phyloP scores from a whole-genome alignment of 2,797 vertebrate genomes.

The Hemibagrus guttatus region DNA sequence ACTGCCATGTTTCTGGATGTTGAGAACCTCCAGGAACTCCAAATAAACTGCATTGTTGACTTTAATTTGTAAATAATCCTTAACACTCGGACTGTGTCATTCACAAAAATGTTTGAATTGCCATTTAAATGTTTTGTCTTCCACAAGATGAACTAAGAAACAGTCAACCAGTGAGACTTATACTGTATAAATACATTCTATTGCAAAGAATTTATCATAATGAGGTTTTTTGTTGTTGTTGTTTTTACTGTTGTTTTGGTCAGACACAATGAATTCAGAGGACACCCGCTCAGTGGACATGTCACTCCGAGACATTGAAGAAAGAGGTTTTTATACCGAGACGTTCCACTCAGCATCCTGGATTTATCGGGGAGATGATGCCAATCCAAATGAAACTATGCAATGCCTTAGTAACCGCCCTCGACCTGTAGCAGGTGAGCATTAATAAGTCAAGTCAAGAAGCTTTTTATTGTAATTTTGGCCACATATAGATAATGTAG shows the following conservation, averaged over 20 bases:
- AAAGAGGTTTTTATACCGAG: slow-evolving; percentile 87
- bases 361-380: slow-evolving; percentile 86
- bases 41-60: not conserved
- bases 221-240: not conserved
- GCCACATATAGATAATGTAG: too few relatives aligned
- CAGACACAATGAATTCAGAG: slow-evolving; percentile 78
- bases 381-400: slow-evolving; percentile 67
- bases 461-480: too few relatives aligned
- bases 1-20: slow-evolving; percentile 1
- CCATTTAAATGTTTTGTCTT: not conserved
- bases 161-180: not conserved
- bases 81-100: not conserved
- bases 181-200: not conserved
- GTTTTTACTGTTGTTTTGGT: not conserved
- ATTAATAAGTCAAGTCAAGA: not conserved
- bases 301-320: slow-evolving; percentile 73
- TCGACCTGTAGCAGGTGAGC: slow-evolving; percentile 80
- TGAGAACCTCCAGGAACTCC: not conserved
- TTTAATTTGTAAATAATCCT: not conserved
- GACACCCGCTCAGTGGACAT: slow-evolving; percentile 78
- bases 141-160: not conserved
- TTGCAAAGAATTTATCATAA: not conserved
- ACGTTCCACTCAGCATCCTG: slow-evolving; percentile 90
- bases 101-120: not conserved
- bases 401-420: slow-evolving; percentile 78